Conservation (phyloP, 2,888 invertebrate genomes). For the Drosophila atripex region DNA sequence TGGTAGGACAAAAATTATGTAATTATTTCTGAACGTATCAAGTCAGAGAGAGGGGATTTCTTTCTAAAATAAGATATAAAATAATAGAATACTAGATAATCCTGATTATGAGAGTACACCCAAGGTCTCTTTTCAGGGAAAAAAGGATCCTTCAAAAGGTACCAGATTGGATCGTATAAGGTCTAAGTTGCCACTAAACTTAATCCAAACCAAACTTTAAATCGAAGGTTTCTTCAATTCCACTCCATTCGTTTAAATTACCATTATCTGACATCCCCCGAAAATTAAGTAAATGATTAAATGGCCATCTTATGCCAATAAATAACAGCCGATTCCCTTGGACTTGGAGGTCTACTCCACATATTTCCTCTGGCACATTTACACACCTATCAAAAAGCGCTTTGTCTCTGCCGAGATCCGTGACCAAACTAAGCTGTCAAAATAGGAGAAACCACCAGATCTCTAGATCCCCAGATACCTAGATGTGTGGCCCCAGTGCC, state of each 20-base stretch:
- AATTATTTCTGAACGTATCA: neutral
- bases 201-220: no score
- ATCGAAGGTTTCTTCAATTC: neutral
- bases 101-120: no score
- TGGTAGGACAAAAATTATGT: slow-evolving; percentile 10
- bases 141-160: no score
- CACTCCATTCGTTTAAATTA: neutral
- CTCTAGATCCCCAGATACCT: slow-evolving; percentile 14
- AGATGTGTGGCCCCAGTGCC: slow-evolving; percentile 27
- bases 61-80: no score
- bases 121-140: no score
- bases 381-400: slow-evolving; percentile 66
- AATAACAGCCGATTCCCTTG: slow-evolving; percentile 32
- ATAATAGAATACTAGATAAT: no score
- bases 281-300: slow-evolving; percentile 26
- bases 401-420: slow-evolving; percentile 45
- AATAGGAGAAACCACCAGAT: slow-evolving; percentile 51
- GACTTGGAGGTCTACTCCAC: slow-evolving; percentile 31
- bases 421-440: slow-evolving; percentile 54
- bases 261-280: neutral
- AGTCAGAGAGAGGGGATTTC: neutral
- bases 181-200: no score
- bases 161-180: no score
- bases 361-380: slow-evolving; percentile 63
- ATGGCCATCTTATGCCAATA: neutral